Evolutionary conservation across 1,140 invertebrate species (phyloP).

Genomic region (Drosophila equinoxialis): DNA sequence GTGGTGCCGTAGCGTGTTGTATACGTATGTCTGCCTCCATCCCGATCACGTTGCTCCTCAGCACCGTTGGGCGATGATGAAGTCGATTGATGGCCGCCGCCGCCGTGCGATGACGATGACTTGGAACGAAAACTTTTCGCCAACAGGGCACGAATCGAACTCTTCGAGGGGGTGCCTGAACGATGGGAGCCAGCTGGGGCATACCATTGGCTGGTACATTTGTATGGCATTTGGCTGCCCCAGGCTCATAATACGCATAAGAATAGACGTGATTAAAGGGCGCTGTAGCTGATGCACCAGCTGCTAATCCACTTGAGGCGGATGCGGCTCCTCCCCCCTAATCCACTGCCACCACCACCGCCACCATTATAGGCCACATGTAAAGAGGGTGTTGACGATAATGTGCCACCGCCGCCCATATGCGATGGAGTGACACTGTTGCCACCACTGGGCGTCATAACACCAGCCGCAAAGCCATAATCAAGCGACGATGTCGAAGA

Average conservation of each 20-base stretch:
- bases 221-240: constrained; percentile 84
- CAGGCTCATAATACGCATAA: constrained; percentile 90
- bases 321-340: constrained; percentile 12
- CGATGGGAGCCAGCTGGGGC: constrained; percentile 16
- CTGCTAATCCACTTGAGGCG: constrained; percentile 24
- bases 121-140: constrained; percentile 78
- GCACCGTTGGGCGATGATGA: constrained; percentile 65
- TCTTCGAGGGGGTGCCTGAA: constrained; percentile 64
- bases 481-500: constrained; percentile 76
- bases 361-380: constrained; percentile 67
- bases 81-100: constrained; percentile 53
- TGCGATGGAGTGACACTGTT: constrained; percentile 67
- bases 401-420: constrained; percentile 36
- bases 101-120: constrained; percentile 54
- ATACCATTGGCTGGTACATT: constrained; percentile 85
- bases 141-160: constrained; percentile 78
- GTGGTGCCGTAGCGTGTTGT: constrained; percentile 91
- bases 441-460: constrained; percentile 67
- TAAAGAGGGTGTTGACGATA: constrained; percentile 62
- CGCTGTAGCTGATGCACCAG: constrained; percentile 74
- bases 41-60: constrained; percentile 53
- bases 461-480: constrained; percentile 77
- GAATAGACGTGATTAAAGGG: constrained; percentile 86
- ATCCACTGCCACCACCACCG: constrained; percentile 3
- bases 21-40: constrained; percentile 86